Conservation (phyloP, 2,113 vertebrate genomes). For the Lycaon pictus region DNA sequence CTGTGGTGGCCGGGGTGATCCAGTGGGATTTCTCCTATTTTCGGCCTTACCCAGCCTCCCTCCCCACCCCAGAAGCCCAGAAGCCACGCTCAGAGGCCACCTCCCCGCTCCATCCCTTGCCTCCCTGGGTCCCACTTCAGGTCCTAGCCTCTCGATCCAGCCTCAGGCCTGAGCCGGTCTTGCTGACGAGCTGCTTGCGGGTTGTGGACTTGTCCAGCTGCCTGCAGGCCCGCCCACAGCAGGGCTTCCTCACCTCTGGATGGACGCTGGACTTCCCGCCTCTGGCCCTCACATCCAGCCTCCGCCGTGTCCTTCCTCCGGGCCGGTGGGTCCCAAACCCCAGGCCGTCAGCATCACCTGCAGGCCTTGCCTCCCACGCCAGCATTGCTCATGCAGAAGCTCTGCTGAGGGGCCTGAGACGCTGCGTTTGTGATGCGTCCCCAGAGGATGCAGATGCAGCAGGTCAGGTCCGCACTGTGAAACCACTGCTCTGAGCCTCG, state of each 20-base stretch:
- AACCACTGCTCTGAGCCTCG: accelerated
- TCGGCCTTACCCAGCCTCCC: background rate
- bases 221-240: accelerated
- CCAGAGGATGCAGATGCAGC: accelerated
- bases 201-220: background rate
- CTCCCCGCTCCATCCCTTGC: background rate
- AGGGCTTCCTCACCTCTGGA: background rate
- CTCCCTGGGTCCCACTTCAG: background rate
- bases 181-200: accelerated
- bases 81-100: background rate
- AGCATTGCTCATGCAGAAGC: background rate
- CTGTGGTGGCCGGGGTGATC: background rate
- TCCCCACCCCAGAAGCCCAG: background rate
- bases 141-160: background rate
- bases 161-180: background rate
- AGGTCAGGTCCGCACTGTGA: background rate
- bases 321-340: background rate
- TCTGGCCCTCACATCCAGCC: background rate
- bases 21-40: background rate
- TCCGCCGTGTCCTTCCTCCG: accelerated
- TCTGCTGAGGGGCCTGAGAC: accelerated
- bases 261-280: accelerated
- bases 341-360: background rate
- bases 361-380: background rate
- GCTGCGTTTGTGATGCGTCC: accelerated